Evolutionary conservation across 2,888 invertebrate species (phyloP).

Genomic region (Hirudinaria manillensis): DNA sequence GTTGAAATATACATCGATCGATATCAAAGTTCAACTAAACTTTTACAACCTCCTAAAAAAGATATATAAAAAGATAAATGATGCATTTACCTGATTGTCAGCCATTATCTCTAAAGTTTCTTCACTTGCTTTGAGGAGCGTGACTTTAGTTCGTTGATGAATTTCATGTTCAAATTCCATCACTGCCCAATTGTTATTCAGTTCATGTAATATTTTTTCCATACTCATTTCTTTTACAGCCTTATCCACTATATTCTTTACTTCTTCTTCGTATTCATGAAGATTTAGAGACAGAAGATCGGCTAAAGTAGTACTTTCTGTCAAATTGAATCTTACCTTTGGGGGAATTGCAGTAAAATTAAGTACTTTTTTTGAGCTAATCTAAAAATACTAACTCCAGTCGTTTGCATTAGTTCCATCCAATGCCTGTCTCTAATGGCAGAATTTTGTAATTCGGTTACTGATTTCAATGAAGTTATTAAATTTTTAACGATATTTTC

Average conservation of each 20-base stretch:
- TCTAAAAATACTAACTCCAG: constrained; percentile 62
- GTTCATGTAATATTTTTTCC: constrained; percentile 86
- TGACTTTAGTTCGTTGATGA: constrained; percentile 79
- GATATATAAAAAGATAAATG: too few relatives aligned
- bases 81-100: constrained; percentile 75
- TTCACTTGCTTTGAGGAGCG: constrained; percentile 80
- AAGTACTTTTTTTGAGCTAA: not conserved
- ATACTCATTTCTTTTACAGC: constrained; percentile 97
- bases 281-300: constrained; percentile 83
- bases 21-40: too few relatives aligned
- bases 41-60: too few relatives aligned
- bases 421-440: constrained; percentile 92
- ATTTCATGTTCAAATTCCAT: constrained; percentile 81
- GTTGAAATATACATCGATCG: not conserved
- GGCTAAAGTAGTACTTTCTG: constrained; percentile 80
- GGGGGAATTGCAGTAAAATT: not conserved
- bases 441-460: constrained; percentile 89
- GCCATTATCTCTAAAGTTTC: constrained; percentile 92
- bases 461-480: constrained; percentile 85
- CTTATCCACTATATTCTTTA: constrained; percentile 90
- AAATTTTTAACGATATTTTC: constrained; percentile 92
- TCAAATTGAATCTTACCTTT: constrained; percentile 88
- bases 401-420: constrained; percentile 91
- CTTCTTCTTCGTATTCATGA: constrained; percentile 94
- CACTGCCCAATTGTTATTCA: constrained; percentile 81